These are phyloP conservation scores for Pogonognathellus flavescens DNA, from an alignment of 1,140 invertebrate genomes.

Conservation along the genomic window DNA sequence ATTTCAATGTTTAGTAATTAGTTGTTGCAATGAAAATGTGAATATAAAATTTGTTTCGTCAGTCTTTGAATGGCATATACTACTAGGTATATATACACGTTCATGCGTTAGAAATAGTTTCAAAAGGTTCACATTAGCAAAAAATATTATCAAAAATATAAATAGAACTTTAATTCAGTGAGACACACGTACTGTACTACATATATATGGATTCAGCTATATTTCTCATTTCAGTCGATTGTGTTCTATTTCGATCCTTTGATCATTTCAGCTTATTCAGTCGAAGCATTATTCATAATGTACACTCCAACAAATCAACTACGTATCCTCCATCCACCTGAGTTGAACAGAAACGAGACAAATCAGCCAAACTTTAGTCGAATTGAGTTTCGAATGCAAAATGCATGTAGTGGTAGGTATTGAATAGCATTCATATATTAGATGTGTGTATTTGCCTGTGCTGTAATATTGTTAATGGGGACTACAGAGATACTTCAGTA, in stretches of 20 bases:
- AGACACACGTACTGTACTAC: no score
- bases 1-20: no score
- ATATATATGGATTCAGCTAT: background rate
- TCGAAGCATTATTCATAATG: background rate
- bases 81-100: no score
- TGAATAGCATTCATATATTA: background rate
- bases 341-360: background rate
- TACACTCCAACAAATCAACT: background rate
- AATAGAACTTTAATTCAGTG: no score
- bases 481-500: background rate
- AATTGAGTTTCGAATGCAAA: background rate
- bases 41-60: no score
- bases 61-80: no score
- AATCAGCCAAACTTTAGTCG: background rate
- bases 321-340: background rate
- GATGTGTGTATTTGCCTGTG: background rate
- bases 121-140: no score
- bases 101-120: no score
- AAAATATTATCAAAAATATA: no score
- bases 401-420: background rate
- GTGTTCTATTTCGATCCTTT: conserved; percentile 32
- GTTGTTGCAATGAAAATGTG: no score
- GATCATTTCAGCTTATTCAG: conserved; percentile 27
- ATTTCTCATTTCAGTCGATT: background rate
- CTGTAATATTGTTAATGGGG: background rate